Evolutionary conservation across 2,888 invertebrate genomes (phyloP), one percentile per base, ranked within the genome.

Genomic region (Tetanocera ferruginea): DNA sequence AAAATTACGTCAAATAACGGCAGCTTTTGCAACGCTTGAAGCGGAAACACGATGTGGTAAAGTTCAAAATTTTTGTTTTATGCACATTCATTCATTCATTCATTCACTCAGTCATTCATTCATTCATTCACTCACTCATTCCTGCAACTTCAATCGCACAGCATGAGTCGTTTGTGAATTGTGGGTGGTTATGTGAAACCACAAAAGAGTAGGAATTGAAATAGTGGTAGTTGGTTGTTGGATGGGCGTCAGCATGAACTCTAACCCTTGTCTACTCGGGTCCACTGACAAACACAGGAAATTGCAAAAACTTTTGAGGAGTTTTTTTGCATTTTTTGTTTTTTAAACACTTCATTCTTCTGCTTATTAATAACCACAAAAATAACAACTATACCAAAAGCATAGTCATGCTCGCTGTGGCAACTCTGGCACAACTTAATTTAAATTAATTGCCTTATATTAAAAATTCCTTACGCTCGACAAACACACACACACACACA

Each of bases 401-500:
- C 19, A 23, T 37, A 14, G 17, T 23, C 19, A 9, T 11, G 60
- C 37, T 43, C 51, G 28, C 28, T 43, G 17, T 51, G 49, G 51
- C 72, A 72, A 57, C 34, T 25, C 34, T 17, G 37, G 37, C 57
- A 23, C 57, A 72, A 57, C 62, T 49, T 62, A 72, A 73, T 73
- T 43, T 60, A 62, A 73, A 73, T 73, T 14, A 73, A 73, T 43
- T 73, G 71, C 71, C 28, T 14, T 11, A 31, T 64, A 64, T 64
- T 64, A 31, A 64, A 64, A 64, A 64, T 64, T 64, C 64, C 64
- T 64, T 2, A 3, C 64, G 3, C 28, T 14, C 62, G 17, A 17
- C 31, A 31, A 8, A 31, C 17, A 31, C 8, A 2, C 14, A 31
- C 11, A 31, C 9, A 64, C 25, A 11, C 5, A 5, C 60, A 60